A percentile compares a stretch with the other conserved stretches of the same genome.
Conservation (phyloP, 2,888 invertebrate genomes). For the Alviniconcha strummeri region DNA sequence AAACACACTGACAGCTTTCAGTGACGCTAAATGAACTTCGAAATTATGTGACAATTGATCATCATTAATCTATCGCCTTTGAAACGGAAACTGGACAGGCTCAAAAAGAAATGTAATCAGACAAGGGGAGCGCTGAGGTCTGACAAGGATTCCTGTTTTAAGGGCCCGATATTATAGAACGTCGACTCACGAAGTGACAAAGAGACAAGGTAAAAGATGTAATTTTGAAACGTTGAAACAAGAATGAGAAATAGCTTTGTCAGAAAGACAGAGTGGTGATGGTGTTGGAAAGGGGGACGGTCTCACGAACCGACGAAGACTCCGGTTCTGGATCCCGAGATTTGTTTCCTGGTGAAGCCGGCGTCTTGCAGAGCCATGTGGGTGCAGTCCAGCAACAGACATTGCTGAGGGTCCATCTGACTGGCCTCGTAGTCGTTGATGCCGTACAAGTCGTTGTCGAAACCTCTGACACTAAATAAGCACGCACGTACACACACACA, state of each 20-base stretch:
- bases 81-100: too few relatives aligned
- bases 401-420: slow-evolving; percentile 43
- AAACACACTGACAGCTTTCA: not conserved
- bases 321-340: slow-evolving; percentile 31
- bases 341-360: slow-evolving; percentile 31
- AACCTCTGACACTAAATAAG: slow-evolving; percentile 6
- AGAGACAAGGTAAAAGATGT: not conserved
- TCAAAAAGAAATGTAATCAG: too few relatives aligned
- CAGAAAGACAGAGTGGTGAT: too few relatives aligned
- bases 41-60: not conserved
- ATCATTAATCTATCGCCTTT: not conserved
- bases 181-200: not conserved
- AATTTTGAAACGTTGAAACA: too few relatives aligned
- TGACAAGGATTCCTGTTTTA: too few relatives aligned
- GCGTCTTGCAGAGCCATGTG: slow-evolving; percentile 37
- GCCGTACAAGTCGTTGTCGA: slow-evolving; percentile 39
- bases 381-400: slow-evolving; percentile 41
- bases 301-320: slow-evolving; percentile 8
- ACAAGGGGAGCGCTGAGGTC: too few relatives aligned
- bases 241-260: too few relatives aligned
- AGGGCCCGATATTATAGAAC: too few relatives aligned
- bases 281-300: too few relatives aligned
- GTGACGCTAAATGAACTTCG: not conserved
- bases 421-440: slow-evolving; percentile 42
- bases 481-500: not conserved